phyloP scores from a whole-genome alignment of 1,140 invertebrate genomes.

The Sweltsa coloradensis region DNA sequence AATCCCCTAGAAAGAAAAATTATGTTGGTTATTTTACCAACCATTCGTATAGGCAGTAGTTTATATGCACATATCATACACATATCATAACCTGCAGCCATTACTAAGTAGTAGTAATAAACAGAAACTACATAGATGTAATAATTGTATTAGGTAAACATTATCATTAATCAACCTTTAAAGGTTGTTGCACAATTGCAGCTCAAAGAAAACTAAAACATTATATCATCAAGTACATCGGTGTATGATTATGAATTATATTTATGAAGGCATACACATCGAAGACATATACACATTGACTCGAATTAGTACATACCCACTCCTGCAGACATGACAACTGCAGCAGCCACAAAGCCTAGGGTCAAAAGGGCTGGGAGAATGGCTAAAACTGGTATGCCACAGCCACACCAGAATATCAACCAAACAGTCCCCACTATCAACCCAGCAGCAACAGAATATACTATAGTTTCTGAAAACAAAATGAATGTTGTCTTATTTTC shows the following conservation, averaged over 20 bases:
- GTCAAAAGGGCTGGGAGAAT: slow-evolving; percentile 38
- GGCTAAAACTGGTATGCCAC: slow-evolving; percentile 40
- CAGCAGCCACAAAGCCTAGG: slow-evolving; percentile 39
- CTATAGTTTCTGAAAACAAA: too few species aligned
- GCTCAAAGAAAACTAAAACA: neutral
- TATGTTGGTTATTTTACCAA: neutral
- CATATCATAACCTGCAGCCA: neutral
- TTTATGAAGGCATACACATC: neutral
- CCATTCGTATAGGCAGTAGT: neutral
- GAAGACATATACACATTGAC: neutral
- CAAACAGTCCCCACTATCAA: slow-evolving; percentile 37
- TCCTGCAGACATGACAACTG: slow-evolving; percentile 35
- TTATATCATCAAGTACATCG: neutral
- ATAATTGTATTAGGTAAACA: neutral
- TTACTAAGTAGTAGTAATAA: neutral
- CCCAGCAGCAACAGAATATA: slow-evolving; percentile 29
- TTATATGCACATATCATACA: neutral
- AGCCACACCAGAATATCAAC: slow-evolving; percentile 35
- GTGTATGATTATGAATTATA: neutral
- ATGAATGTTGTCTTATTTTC: too few species aligned
- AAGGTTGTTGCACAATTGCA: neutral
- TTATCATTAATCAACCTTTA: neutral
- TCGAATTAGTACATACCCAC: slow-evolving; percentile 36
- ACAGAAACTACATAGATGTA: neutral
- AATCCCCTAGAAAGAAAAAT: slow-evolving; percentile 38